A percentile compares a stretch with the other conserved stretches of the same genome.
Evolutionary conservation across 2,888 invertebrate genomes (phyloP).

Genomic region (Erynnis tages): DNA sequence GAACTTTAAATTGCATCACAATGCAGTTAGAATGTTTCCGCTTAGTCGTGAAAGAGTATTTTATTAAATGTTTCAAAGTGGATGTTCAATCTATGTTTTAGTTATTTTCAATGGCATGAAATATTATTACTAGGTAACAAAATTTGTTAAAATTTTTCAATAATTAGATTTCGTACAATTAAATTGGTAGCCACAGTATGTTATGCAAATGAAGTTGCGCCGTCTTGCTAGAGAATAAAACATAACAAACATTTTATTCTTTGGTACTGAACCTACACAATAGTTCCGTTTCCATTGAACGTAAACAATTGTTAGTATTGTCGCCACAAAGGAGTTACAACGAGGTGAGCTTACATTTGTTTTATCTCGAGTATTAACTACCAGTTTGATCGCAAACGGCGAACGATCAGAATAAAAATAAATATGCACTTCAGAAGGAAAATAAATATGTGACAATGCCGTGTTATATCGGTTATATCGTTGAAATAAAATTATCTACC

Average conservation of each 20-base stretch:
- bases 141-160: too few relatives aligned
- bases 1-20: background rate
- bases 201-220: slow-evolving; percentile 44
- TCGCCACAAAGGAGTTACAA: slow-evolving; percentile 52
- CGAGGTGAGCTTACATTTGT: slow-evolving; percentile 57
- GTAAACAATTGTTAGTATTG: slow-evolving; percentile 51
- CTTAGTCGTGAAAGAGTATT: too few relatives aligned
- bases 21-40: background rate
- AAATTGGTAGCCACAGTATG: too few relatives aligned
- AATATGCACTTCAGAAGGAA: too few relatives aligned
- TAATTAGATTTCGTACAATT: background rate
- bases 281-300: slow-evolving; percentile 24
- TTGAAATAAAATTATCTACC: too few relatives aligned
- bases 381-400: slow-evolving; percentile 29
- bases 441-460: too few relatives aligned
- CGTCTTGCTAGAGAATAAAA: slow-evolving; percentile 46
- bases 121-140: too few relatives aligned
- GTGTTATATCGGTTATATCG: too few relatives aligned
- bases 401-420: slow-evolving; percentile 28
- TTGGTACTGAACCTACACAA: slow-evolving; percentile 26
- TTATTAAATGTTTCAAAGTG: too few relatives aligned
- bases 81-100: too few relatives aligned
- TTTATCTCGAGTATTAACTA: slow-evolving; percentile 39
- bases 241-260: slow-evolving; percentile 23
- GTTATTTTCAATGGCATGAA: too few relatives aligned